Percentiles rank a stretch among this genome's conserved stretches.
Conservation (phyloP, 2,113 vertebrate species). For the Ameiurus melas region DNA sequence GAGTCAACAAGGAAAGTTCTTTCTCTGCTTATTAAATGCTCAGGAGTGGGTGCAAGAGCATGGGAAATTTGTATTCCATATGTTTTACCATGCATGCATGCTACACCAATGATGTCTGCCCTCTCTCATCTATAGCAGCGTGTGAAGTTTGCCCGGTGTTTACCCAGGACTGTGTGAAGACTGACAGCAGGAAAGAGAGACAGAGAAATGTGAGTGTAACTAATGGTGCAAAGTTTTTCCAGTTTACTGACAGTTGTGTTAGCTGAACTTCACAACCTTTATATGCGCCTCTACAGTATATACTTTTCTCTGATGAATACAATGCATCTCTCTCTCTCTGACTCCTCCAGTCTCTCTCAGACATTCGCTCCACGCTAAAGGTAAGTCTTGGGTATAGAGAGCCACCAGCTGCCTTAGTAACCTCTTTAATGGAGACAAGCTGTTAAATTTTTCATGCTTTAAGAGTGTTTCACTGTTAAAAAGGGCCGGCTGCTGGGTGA, state of each 20-base stretch:
- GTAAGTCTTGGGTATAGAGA: constrained; percentile 45
- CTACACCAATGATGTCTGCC: constrained; percentile 7
- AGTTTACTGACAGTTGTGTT: constrained; percentile 27
- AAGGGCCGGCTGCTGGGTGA: constrained; percentile 49
- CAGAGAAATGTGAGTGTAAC: not conserved
- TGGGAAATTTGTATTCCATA: constrained; percentile 30
- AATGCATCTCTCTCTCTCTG: not conserved
- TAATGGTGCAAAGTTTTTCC: constrained; percentile 28
- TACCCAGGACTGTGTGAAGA: constrained; percentile 19
- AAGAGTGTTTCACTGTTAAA: constrained; percentile 68
- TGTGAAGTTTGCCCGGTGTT: constrained; percentile 34
- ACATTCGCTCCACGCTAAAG: constrained; percentile 38
- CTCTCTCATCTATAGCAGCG: constrained; percentile 23
- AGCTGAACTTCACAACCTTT: constrained; percentile 30
- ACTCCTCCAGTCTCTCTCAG: constrained; percentile 13
- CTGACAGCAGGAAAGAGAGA: constrained; percentile 9
- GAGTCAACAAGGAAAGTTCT: constrained; percentile 32
- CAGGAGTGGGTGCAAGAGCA: not conserved
- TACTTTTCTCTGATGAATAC: constrained; percentile 32
- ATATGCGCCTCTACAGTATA: constrained; percentile 18
- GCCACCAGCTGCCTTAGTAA: constrained; percentile 23
- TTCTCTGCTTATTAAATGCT: constrained; percentile 24
- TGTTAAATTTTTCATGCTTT: constrained; percentile 68
- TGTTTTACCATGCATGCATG: constrained; percentile 29
- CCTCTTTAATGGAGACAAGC: constrained; percentile 61